Base-by-base conservation (phyloP, 2,888 invertebrate genomes). In the Thecophora atra region DNA sequence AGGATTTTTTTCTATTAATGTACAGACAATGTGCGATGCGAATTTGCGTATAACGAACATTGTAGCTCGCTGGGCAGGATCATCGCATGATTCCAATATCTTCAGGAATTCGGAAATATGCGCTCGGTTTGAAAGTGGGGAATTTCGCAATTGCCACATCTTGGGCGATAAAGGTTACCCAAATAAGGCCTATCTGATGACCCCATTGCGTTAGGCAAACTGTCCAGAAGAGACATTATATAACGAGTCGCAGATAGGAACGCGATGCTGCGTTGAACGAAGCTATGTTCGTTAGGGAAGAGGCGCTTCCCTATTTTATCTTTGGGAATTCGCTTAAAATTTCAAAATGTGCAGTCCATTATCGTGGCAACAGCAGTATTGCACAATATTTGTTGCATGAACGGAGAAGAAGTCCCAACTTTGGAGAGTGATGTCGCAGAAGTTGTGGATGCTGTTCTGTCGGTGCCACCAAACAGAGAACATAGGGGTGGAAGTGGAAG, bases 261-360 rank as follows among this genome's bases (percentile, higher is more conserved):
- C 71, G 21, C 68, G 71, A 24, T 69, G 71, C 65, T 67, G 47
- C 44, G 63, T 75, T 1, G 75, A 73, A 24, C 30, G 75, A 56
- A 64, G 44, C 15, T 75, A 71, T 56, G 73, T 73, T 19, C 70
- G n/a, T n/a, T 75, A 8, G 73, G 73, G 72, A 73, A 75, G 54
- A 71, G 73, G 28, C 72, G 65, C 7, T 75, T 71, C 62, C 75
- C 73, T 19, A 63, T 73, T 67, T 21, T 75, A 63, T 72, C 72
- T 21, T 60, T 71, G n/a, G 72, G 66, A n/a, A 62, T 74, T 37
- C 69, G 58, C 5, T 56, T 75, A 6, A 71, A 73, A 24, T 62
- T 52, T 51, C 11, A 56, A 64, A 73, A 67, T 63, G 52, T 73
- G 17, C 71, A 73, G 52, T 62, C 71, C 21, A 51, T 71, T 19